Percentiles rank a stretch among this genome's conserved stretches.
Evolutionary conservation across 1,140 invertebrate species (phyloP).

Genomic region (Drusus annulatus): DNA sequence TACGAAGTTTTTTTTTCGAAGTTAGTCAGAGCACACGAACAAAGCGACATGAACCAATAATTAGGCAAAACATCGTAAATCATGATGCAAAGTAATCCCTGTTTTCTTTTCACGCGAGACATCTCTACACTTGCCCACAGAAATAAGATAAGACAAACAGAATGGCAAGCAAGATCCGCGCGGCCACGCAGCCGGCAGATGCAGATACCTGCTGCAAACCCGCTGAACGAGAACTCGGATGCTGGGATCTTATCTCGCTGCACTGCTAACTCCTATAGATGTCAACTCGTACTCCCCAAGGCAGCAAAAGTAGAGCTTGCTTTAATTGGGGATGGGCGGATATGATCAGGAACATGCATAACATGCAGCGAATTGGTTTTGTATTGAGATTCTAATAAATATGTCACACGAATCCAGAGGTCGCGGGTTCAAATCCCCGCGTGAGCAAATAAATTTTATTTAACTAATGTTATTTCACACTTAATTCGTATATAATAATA

Average conservation of each 20-base stretch:
- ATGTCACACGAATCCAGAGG: too few relatives aligned
- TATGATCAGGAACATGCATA: not conserved
- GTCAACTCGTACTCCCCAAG: not conserved
- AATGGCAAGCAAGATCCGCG: not conserved
- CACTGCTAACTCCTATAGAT: not conserved
- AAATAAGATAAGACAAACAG: not conserved
- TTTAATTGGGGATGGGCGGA: conserved; percentile 3
- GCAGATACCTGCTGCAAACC: not conserved
- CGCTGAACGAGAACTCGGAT: not conserved
- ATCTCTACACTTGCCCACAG: not conserved
- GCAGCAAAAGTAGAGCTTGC: not conserved
- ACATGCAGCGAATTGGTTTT: not conserved
- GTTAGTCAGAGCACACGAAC: too few relatives aligned
- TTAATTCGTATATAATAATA: too few relatives aligned
- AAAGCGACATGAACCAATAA: too few relatives aligned
- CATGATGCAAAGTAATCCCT: not conserved
- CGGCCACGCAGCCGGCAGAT: too few relatives aligned
- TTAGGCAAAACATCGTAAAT: too few relatives aligned
- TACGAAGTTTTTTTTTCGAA: too few relatives aligned
- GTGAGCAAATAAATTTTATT: too few relatives aligned
- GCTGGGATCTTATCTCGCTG: conserved; percentile 8
- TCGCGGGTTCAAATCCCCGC: too few relatives aligned
- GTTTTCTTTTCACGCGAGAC: not conserved
- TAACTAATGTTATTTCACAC: too few relatives aligned
- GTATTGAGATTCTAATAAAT: not conserved